Conservation (phyloP, 2,888 invertebrate genomes). For the Rhagonycha fulva region DNA sequence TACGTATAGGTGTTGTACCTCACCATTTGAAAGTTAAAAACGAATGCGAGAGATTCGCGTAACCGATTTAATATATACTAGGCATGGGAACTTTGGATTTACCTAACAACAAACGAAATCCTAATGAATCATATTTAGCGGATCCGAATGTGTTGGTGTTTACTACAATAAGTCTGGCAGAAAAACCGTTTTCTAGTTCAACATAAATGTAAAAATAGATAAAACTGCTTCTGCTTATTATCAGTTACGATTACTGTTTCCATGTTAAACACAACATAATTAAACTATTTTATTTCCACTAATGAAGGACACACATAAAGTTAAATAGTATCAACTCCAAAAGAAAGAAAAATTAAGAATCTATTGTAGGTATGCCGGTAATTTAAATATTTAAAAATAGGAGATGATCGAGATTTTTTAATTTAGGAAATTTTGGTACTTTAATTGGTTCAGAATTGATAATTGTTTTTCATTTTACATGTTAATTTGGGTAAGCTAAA, state of each 20-base stretch:
- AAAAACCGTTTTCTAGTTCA: neutral
- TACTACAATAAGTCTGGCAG: neutral
- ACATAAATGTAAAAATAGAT: neutral
- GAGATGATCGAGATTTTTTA: neutral
- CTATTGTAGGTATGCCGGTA: neutral
- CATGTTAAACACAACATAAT: neutral
- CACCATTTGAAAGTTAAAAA: neutral
- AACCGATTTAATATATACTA: constrained; percentile 7
- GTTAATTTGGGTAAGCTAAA: neutral
- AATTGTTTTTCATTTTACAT: neutral
- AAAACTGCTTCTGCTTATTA: neutral
- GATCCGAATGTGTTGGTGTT: neutral
- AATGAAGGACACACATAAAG: neutral
- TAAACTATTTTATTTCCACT: neutral
- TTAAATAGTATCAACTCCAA: neutral
- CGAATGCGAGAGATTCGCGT: neutral
- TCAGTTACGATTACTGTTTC: neutral
- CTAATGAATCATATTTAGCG: constrained; percentile 11
- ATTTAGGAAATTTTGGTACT: neutral
- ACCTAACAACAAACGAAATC: constrained; percentile 11
- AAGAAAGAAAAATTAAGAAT: neutral
- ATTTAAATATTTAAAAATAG: neutral
- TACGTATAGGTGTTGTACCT: no score
- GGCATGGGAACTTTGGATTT: constrained; percentile 6
- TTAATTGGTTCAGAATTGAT: neutral